Conservation (phyloP, 2,797 vertebrate species). For the Sebastes iracundus region DNA sequence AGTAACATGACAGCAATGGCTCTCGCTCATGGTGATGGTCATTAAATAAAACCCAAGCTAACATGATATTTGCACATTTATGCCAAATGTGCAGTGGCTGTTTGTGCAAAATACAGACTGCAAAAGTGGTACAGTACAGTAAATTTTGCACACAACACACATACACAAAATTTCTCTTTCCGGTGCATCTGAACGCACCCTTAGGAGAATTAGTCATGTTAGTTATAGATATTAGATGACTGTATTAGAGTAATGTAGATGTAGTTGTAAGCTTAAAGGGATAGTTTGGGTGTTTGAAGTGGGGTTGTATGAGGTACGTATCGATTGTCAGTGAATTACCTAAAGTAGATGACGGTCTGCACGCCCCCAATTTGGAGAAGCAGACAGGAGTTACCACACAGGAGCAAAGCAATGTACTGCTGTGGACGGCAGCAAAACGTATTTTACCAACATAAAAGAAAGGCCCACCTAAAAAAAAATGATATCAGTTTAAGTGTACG, state of each 20-base stretch:
- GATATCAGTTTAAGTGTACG: no score
- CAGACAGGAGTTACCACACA: no score
- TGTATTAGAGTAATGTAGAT: background rate
- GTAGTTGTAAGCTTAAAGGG: background rate
- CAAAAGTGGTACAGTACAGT: background rate
- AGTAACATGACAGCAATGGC: background rate
- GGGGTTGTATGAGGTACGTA: no score
- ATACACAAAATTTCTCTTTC: slow-evolving; percentile 49
- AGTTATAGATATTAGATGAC: slow-evolving; percentile 16
- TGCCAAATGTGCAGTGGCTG: background rate
- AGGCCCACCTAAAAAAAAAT: no score
- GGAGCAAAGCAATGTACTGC: no score
- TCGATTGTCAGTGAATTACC: rapidly evolving
- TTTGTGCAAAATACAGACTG: background rate
- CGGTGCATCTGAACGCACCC: slow-evolving; percentile 69
- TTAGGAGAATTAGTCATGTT: background rate
- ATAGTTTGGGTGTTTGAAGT: background rate
- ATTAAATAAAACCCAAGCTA: background rate
- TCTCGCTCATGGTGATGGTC: background rate
- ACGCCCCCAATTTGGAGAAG: no score
- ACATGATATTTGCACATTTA: background rate
- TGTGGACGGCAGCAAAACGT: no score
- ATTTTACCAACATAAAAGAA: no score
- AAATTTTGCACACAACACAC: background rate
- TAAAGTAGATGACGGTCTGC: rapidly evolving